Evolutionary conservation across 2,888 invertebrate genomes (phyloP), one percentile per base, ranked within the genome.

Genomic region (Heliconius aoede): DNA sequence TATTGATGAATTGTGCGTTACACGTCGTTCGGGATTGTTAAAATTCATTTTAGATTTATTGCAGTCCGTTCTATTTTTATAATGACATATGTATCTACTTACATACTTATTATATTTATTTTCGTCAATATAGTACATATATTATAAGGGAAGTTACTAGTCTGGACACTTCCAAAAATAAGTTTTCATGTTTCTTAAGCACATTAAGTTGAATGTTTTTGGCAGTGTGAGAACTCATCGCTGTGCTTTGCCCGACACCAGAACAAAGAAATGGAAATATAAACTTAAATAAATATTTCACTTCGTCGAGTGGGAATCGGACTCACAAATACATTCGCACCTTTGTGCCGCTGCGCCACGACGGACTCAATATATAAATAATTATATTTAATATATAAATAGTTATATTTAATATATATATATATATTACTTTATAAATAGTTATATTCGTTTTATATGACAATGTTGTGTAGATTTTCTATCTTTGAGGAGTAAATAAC

Each of bases 1-100:
- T 74, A 78, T 78, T 81, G 79, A 82, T 78, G 79, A 80, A 80
- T 81, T 61, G 77, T 67, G 74, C 78, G 69, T 69, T 62, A 69
- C 72, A 78, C 67, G 71, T 69, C 68, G 55, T 67, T 28, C 8
- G 72, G 60, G 67, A 32, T 32, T 51, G 71, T 67, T 62, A 62
- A 78, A 69, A 72, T 78, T 72, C 58, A 76, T 75, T 79, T 78
- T 30, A 65, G 73, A 79, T 78, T 76, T 80, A 74, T 69, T 61
- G 58, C 73, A 68, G 73, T 74, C 64, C 65, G 69, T 79, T 80
- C 76, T 72, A 74, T 76, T 73, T 81, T 79, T 73, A 60, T 60
- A 26, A 15, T 60, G 15, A 24, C 24, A 58, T 24, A 58, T 9
- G 18, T 51, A 58, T 11, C 4, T 60, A 58, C 58, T 24, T 24